These are phyloP conservation scores for Petaurus breviceps DNA, from an alignment of 2,113 vertebrate genomes.

Conservation along the genomic window DNA sequence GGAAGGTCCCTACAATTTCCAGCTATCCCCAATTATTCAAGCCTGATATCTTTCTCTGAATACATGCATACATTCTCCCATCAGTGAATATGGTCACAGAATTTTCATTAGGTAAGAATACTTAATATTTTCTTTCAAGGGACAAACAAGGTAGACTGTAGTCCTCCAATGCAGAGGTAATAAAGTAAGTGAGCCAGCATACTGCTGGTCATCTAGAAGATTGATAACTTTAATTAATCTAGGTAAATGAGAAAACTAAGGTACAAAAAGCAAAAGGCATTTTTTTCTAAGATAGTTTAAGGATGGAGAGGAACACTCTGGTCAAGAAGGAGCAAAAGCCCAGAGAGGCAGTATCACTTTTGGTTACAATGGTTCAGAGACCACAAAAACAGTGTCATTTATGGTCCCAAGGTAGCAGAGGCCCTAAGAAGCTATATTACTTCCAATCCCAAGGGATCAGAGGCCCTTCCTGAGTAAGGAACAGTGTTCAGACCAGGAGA, in stretches of 20 bases:
- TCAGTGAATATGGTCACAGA: neutral
- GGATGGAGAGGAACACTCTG: neutral
- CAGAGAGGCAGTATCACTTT: too few species aligned
- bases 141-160: neutral
- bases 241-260: neutral
- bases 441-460: too few species aligned
- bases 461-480: too few species aligned
- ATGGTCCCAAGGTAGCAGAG: too few species aligned
- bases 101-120: neutral
- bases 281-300: neutral
- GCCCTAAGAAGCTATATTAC: too few species aligned
- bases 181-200: neutral
- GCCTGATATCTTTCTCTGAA: neutral
- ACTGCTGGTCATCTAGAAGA: neutral
- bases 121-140: neutral
- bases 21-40: neutral
- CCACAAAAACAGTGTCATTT: too few species aligned
- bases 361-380: too few species aligned
- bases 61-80: neutral
- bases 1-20: neutral
- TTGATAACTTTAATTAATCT: neutral
- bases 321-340: too few species aligned
- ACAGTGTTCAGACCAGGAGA: too few species aligned
- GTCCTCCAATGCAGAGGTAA: neutral
- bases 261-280: neutral